Percentiles rank a stretch among this genome's conserved stretches.
Conservation (phyloP, 2,113 vertebrate species). For the Boulengeromyrus knoepffleri region DNA sequence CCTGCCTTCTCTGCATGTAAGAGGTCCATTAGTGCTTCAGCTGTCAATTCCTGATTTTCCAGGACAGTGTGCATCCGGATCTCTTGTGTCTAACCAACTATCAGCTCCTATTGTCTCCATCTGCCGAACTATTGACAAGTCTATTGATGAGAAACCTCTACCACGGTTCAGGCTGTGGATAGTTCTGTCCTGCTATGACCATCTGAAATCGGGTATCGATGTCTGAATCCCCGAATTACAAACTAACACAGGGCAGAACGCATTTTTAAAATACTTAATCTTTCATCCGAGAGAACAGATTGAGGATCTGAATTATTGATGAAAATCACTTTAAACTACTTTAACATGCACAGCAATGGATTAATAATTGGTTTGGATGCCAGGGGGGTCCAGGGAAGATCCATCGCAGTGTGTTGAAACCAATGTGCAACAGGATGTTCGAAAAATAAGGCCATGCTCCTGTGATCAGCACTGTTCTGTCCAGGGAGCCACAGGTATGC, state of each 20-base stretch:
- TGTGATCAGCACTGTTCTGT: neutral
- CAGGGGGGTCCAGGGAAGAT: neutral
- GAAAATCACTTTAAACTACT: neutral
- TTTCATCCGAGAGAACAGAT: neutral
- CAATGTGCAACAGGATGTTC: conserved; percentile 10
- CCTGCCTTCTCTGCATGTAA: conserved; percentile 18
- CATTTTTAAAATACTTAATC: neutral
- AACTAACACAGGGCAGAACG: neutral
- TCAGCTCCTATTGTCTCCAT: neutral
- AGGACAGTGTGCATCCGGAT: neutral
- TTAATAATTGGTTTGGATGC: neutral
- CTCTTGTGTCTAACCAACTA: neutral
- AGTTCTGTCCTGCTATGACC: neutral
- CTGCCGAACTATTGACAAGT: neutral
- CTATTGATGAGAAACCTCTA: neutral
- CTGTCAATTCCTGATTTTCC: neutral
- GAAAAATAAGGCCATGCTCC: conserved; percentile 8
- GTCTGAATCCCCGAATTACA: neutral
- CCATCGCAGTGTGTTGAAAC: conserved; percentile 10
- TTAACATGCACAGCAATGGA: neutral
- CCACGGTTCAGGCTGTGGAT: neutral
- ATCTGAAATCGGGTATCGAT: neutral
- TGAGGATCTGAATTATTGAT: neutral
- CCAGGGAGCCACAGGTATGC: neutral
- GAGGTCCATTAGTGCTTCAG: neutral